Percentiles rank a stretch among this genome's conserved stretches.
Conservation (phyloP, 2,113 vertebrate genomes). For the Lepisosteus osseus region DNA sequence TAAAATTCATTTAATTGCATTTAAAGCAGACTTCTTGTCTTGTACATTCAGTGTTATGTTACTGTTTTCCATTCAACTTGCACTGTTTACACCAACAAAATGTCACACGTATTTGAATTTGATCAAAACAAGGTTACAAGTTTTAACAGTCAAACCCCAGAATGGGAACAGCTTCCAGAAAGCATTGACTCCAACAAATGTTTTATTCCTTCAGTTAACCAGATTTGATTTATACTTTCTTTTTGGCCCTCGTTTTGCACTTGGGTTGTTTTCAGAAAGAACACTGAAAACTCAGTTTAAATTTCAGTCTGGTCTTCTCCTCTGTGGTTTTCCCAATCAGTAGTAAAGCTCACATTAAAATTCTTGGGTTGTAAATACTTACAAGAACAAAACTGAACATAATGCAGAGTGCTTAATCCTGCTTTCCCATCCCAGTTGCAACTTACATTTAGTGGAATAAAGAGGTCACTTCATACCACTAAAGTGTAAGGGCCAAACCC, state of each 20-base stretch:
- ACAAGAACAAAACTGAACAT: neutral
- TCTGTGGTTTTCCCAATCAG: conserved; percentile 3
- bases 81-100: conserved; percentile 8
- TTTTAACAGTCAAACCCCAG: neutral
- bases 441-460: neutral
- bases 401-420: neutral
- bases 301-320: neutral
- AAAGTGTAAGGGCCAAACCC: neutral
- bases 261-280: conserved; percentile 6
- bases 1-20: no score
- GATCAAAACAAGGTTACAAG: conserved; percentile 1
- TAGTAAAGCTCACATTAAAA: neutral
- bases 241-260: neutral
- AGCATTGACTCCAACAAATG: neutral
- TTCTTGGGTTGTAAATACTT: neutral
- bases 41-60: neutral
- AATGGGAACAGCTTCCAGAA: neutral
- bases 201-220: conserved; percentile 9
- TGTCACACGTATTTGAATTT: neutral
- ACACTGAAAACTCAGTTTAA: neutral
- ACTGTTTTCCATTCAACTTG: neutral
- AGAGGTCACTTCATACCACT: neutral
- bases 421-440: neutral
- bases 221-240: conserved; percentile 6
- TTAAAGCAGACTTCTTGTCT: no score